These are phyloP conservation scores for Embiotoca jacksoni DNA, from an alignment of 2,113 vertebrate genomes.

Conservation along the genomic window DNA sequence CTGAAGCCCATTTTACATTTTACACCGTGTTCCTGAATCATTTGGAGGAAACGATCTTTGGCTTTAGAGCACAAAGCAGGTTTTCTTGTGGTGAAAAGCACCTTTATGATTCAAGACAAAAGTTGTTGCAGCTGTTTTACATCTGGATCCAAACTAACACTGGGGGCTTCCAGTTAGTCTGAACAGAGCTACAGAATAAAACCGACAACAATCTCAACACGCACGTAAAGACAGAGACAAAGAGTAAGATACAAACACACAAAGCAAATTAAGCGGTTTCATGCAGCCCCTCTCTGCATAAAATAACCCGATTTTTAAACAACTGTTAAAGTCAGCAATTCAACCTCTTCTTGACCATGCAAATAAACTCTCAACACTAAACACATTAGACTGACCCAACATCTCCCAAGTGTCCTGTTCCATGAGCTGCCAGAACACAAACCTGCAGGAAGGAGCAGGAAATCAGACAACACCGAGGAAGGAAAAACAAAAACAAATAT, in stretches of 20 bases:
- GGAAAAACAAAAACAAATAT: not conserved
- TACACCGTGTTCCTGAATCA: too few species aligned
- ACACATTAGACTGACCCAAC: slow-evolving; percentile 67
- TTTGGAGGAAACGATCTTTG: too few species aligned
- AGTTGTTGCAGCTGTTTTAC: not conserved
- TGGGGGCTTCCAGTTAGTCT: not conserved
- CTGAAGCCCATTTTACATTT: too few species aligned
- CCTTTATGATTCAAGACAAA: too few species aligned
- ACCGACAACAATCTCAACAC: not conserved
- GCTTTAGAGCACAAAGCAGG: too few species aligned
- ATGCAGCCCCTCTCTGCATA: not conserved
- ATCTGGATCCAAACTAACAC: not conserved
- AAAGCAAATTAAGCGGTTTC: not conserved
- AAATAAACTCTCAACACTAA: not conserved
- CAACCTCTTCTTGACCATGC: slow-evolving; percentile 19
- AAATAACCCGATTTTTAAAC: too few species aligned
- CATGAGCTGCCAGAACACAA: slow-evolving; percentile 57
- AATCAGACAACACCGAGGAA: not conserved
- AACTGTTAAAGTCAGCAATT: not conserved
- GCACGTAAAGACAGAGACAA: not conserved
- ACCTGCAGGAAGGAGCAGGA: slow-evolving; percentile 61
- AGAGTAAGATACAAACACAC: not conserved
- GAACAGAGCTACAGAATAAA: too few species aligned
- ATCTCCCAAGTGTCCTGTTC: slow-evolving; percentile 64
- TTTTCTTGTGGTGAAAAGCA: too few species aligned